phyloP scores from a whole-genome alignment of 2,113 vertebrate species.

The Calyptomena viridis region DNA sequence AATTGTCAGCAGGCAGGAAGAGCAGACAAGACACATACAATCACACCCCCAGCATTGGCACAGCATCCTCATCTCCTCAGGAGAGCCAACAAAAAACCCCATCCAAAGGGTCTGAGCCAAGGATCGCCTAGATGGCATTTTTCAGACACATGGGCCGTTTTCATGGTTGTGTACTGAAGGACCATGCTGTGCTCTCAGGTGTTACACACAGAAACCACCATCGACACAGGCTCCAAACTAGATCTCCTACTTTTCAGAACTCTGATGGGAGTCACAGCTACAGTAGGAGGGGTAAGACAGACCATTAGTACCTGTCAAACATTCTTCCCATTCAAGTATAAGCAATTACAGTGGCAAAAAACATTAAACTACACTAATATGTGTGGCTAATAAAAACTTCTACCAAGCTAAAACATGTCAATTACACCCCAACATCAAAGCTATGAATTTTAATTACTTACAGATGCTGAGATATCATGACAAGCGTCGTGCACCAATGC shows the following conservation, averaged over 20 bases:
- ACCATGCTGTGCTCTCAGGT: background rate
- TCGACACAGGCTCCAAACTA: background rate
- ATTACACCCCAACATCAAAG: background rate
- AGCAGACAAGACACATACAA: background rate
- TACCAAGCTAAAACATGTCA: background rate
- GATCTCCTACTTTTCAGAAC: background rate
- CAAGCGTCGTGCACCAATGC: rapidly evolving
- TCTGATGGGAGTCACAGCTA: background rate
- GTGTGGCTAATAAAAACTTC: background rate
- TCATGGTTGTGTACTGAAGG: too few species aligned
- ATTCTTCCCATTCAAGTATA: background rate
- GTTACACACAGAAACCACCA: background rate
- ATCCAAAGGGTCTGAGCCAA: rapidly evolving
- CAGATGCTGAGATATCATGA: background rate
- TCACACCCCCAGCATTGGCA: background rate
- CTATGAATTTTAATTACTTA: background rate
- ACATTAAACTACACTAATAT: background rate
- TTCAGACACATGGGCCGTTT: background rate
- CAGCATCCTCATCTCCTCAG: background rate
- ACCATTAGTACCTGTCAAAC: background rate
- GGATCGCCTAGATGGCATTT: background rate
- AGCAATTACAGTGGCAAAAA: background rate
- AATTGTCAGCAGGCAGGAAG: background rate
- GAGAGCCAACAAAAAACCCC: background rate
- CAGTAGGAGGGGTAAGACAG: background rate